Conservation (phyloP, 2,113 vertebrate species). For the Petroica traversi region DNA sequence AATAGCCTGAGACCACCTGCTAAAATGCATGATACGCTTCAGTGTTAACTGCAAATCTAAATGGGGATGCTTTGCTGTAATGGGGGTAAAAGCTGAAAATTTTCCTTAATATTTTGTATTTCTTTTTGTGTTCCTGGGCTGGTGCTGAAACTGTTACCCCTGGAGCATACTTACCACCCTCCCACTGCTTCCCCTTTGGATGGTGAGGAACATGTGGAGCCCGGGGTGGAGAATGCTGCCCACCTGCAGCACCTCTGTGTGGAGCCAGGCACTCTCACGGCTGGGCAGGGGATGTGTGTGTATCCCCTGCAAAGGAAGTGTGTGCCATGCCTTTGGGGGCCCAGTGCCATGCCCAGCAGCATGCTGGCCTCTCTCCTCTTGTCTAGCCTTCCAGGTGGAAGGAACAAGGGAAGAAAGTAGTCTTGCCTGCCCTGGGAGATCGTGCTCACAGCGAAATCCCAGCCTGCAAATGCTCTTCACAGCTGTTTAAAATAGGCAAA, state of each 20-base stretch:
- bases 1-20: not conserved
- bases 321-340: too few species aligned
- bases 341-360: not conserved
- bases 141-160: not conserved
- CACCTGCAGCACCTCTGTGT: not conserved
- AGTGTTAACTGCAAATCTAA: not conserved
- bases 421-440: not conserved
- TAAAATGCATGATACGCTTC: accelerated
- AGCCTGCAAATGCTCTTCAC: not conserved
- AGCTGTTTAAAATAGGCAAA: not conserved
- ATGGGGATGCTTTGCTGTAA: not conserved
- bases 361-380: not conserved
- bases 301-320: not conserved
- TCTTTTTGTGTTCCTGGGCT: not conserved
- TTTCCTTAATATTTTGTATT: not conserved
- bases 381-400: not conserved
- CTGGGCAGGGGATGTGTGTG: accelerated
- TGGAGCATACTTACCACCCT: not conserved
- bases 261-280: not conserved
- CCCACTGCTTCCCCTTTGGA: not conserved
- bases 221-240: not conserved
- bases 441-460: not conserved
- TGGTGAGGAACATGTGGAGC: accelerated
- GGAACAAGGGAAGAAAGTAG: not conserved
- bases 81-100: not conserved